Conservation (phyloP, 1,140 invertebrate species). For the Pseudomyrmex flavicornis region DNA sequence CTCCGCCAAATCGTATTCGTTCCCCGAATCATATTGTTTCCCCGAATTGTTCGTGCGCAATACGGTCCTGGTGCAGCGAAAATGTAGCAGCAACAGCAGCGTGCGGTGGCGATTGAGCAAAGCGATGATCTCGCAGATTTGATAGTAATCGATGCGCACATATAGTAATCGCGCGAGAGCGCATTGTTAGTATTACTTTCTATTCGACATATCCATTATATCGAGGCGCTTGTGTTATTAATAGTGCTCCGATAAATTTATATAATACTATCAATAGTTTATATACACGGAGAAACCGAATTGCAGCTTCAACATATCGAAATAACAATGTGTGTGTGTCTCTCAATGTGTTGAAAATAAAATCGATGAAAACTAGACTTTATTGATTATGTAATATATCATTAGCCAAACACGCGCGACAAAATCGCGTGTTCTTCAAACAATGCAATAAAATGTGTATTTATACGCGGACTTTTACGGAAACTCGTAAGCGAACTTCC, state of each 20-base stretch:
- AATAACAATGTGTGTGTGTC: neutral
- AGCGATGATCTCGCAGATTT: constrained; percentile 51
- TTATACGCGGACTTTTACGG: no score
- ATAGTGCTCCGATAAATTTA: constrained; percentile 32
- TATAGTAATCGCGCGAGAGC: neutral
- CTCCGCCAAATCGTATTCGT: constrained; percentile 12
- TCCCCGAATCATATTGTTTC: constrained; percentile 51
- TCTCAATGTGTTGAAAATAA: neutral
- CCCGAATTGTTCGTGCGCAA: constrained; percentile 50
- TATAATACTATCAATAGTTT: neutral
- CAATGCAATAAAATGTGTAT: no score
- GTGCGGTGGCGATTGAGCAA: constrained; percentile 41
- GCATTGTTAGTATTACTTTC: constrained; percentile 60
- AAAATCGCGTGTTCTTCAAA: no score
- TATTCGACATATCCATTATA: constrained; percentile 37
- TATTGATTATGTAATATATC: no score
- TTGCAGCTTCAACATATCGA: neutral
- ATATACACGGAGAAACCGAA: constrained; percentile 9
- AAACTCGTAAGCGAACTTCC: no score
- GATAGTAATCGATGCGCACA: constrained; percentile 42
- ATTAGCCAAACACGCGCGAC: no score
- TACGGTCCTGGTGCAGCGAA: constrained; percentile 6
- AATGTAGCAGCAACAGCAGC: constrained; percentile 7
- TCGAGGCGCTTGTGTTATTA: constrained; percentile 8
- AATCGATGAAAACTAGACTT: neutral